Evolutionary conservation across 1,140 invertebrate species (phyloP), one percentile per base, ranked within the genome.

Genomic region (Zelostemma sp.): DNA sequence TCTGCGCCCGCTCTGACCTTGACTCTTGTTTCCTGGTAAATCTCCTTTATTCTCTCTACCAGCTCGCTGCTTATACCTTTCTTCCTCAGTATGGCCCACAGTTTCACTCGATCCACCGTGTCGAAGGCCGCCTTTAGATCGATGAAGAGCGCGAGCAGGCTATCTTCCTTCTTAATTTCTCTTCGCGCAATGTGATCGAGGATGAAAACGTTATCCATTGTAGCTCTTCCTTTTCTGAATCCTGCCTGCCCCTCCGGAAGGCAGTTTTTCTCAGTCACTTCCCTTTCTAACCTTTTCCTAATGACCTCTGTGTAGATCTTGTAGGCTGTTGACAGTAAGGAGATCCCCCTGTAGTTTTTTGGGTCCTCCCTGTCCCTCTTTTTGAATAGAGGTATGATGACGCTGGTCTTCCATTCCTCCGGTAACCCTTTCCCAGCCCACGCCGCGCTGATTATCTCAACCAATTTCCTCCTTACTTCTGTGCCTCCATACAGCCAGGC

Each of bases 211-310:
- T 47, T 46, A 35, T 46, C 21, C 14, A 47, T 33, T 0, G 43
- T 46, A 6, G 21, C 0, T 33, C 25, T 46, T 19, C 53, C 60
- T 43, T 57, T 68, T 19, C 64, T 74, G 15, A 63, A 66, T n/a
- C 55, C 55, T 8, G 48, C 55, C n/a, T 66, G 62, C 1, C 21
- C 50, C 18, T 66, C 28, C n/a, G 33, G 33, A 2, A 57, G 21
- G 1, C 43, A 18, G 1, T 14, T 21, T 43, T 43, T 12, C 19
- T 54, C 18, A 1, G 12, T 21, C 18, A 40, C 18, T 19, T 65
- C 40, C 28, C 28, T 25, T 14, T 65, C 41, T 33, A 58, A 3
- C 17, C 40, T 28, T 40, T 49, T 57, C 8, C 12, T 16, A 21
- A 65, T 16, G 6, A 57, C 33, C n/a, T 65, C 19, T 0, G 54